Conservation (phyloP, 2,797 vertebrate species). For the Sciurus carolinensis region DNA sequence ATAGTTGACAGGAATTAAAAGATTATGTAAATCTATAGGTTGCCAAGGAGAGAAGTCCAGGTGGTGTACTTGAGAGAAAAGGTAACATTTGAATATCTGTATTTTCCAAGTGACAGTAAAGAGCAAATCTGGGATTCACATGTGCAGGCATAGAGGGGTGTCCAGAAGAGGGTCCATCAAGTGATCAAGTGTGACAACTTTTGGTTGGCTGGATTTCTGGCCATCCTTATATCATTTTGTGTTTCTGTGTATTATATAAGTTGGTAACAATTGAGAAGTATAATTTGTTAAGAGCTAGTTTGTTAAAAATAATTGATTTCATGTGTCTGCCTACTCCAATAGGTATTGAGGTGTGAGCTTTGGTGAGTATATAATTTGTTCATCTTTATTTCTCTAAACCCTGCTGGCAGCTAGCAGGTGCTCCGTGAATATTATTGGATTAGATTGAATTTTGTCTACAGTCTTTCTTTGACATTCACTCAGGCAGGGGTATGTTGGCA, state of each 20-base stretch:
- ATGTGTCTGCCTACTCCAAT: background rate
- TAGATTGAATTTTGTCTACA: background rate
- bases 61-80: background rate
- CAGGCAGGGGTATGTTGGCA: background rate
- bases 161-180: background rate
- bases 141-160: background rate
- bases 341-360: background rate
- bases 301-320: conserved; percentile 5
- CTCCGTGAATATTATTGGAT: background rate
- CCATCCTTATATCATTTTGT: conserved; percentile 36
- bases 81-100: background rate
- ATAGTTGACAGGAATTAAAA: background rate
- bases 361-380: background rate
- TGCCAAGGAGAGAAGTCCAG: background rate
- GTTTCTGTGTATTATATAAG: background rate
- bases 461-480: conserved; percentile 2
- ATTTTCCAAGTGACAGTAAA: conserved; percentile 26
- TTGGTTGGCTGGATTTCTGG: background rate
- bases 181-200: background rate
- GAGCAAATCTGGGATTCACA: background rate
- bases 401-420: background rate
- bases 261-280: conserved; percentile 22
- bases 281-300: conserved; percentile 43
- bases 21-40: background rate
- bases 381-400: conserved; percentile 30